Base-by-base conservation (phyloP, 2,888 invertebrate genomes). In the Psylliodes chrysocephalus region DNA sequence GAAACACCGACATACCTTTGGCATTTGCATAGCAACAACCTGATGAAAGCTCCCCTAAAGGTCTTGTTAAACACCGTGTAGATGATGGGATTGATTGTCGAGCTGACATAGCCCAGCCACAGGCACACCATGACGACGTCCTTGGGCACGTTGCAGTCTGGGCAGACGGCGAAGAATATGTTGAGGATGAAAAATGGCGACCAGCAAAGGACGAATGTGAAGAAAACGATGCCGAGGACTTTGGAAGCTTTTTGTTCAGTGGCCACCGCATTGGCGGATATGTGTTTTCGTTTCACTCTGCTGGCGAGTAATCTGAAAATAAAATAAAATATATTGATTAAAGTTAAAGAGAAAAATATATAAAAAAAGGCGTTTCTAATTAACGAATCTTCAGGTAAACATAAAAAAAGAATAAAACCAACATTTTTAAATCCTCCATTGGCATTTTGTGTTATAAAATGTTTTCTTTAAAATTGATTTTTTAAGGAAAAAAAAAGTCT, bases 161-260 rank as follows among this genome's bases (percentile, higher is more conserved):
- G 91, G 77, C 94, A 95, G 19, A 93, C 89, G 15, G 94, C 95
- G 76, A 93, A 91, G 56, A 94, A 84, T 70, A 96, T 92, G 81
- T 96, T 96, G 62, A 94, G 86, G 54, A 93, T 85, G 83, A 96
- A 96, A 82, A 96, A 96, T 1, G 96, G 96, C 15, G 94, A 90
- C 96, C 96, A 96, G 79, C 95, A 95, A 7, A 95, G 84, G 54
- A 95, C 95, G 82, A 96, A 96, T 0, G 94, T 93, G 83, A 94
- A 94, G 85, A 96, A 96, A 0, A 96, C 95, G 40, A 96, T 83
- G 0, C 95, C 95, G 4, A 96, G 85, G 0, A 94, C 95, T 84
- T 96, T 96, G 59, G 95, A 95, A 1, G 97, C 97, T 79, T 96
- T 97, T 81, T 96, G 96, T 81, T 98, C 96, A 25, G 92, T 92